phyloP scores from a whole-genome alignment of 2,888 invertebrate genomes.

The Scaptomyza cyrtandrae region DNA sequence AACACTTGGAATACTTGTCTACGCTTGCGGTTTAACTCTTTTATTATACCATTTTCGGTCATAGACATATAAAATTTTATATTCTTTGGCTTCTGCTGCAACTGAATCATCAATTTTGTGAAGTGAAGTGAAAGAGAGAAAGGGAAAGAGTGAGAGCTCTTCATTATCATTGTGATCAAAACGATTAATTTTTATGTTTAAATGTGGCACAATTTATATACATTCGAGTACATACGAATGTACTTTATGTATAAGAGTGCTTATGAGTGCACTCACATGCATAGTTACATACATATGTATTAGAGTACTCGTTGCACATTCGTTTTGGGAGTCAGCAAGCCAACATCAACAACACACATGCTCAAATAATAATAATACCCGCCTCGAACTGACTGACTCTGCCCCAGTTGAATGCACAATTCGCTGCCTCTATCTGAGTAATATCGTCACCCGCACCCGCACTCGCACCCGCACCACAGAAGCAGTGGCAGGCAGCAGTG shows the following conservation, averaged over 20 bases:
- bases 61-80: background rate
- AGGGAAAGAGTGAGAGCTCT: conserved; percentile 27
- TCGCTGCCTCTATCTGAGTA: conserved; percentile 24
- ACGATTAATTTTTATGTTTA: conserved; percentile 62
- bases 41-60: conserved; percentile 11
- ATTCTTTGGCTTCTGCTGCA: conserved; percentile 28
- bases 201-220: conserved; percentile 53
- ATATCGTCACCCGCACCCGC: conserved; percentile 51
- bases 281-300: conserved; percentile 7
- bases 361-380: conserved; percentile 59
- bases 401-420: conserved; percentile 46
- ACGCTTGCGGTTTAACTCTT: conserved; percentile 23
- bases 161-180: conserved; percentile 65
- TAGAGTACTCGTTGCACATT: conserved; percentile 16
- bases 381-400: conserved; percentile 39
- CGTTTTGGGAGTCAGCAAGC: conserved; percentile 26
- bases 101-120: conserved; percentile 59
- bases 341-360: conserved; percentile 21
- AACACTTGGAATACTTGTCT: conserved; percentile 12
- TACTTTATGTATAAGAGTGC: background rate
- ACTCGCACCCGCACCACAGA: conserved; percentile 43
- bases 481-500: conserved; percentile 13
- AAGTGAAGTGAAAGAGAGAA: background rate
- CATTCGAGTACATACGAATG: conserved; percentile 8
- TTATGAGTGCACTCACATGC: background rate